Base-by-base conservation (phyloP, 1,140 invertebrate genomes). In the Drosophila mayri region DNA sequence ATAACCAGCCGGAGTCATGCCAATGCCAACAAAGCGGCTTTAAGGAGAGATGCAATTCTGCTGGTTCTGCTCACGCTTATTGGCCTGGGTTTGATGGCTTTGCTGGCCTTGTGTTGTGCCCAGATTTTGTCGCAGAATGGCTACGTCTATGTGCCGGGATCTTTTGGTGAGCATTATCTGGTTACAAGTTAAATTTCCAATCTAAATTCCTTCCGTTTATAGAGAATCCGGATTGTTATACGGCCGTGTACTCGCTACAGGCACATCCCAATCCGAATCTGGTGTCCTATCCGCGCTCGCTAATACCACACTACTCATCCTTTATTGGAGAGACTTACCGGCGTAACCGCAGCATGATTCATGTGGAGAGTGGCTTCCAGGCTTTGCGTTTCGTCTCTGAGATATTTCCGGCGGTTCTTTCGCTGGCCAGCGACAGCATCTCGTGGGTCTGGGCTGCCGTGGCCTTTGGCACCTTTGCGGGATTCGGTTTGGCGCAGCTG, bases 401-500 rank as follows among this genome's bases (percentile, higher is more conserved):
- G 93, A 92, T 98, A 5, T 95, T 98, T 66, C 97, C 97, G 1
- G 96, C 97, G 0, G 96, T 97, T 3, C 93, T 97, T 4, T 96
- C 97, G 1, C 93, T 96, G 20, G 93, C 96, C 14, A 93, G 81
- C 81, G 59, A 81, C 32, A 54, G 44, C 32, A 58, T 93, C 18
- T 92, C 93, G 75, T 66, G 94, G 95, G 87, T 94, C 96, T 98
- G 97, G 97, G 96, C 96, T 0, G 95, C 97, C 10, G 94, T 98
- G 16, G 97, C 97, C 80, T 98, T 98, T 92, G 96, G 97, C 77
- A 95, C 96, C 50, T 94, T 98, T 54, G 96, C 98, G 57, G 93
- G 97, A 58, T 98, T 98, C 86, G 97, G 97, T 0, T 94, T 98
- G 25, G 96, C 96, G 4, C 97, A 98, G 87, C 96, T 97, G 93